phyloP scores from a whole-genome alignment of 2,113 vertebrate genomes.

The Cryptotis parvus region DNA sequence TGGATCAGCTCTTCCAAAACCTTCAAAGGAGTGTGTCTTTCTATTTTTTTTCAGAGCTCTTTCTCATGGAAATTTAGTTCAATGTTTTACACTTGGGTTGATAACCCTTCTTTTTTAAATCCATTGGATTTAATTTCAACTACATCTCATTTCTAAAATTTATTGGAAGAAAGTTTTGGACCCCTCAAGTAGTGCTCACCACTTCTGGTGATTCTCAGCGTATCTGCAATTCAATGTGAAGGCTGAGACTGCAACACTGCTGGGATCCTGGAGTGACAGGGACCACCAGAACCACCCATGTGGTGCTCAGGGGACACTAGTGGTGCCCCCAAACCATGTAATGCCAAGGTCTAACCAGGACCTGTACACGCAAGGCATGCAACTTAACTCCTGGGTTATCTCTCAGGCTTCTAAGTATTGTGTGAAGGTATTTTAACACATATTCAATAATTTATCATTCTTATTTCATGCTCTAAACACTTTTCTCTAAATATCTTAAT shows the following conservation, averaged over 20 bases:
- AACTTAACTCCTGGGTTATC: too few species aligned
- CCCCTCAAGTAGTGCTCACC: too few species aligned
- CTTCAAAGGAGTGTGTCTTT: background rate
- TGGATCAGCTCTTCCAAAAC: background rate
- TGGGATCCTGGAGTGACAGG: too few species aligned
- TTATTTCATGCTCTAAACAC: background rate
- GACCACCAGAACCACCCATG: too few species aligned
- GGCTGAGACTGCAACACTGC: too few species aligned
- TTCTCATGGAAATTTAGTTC: conserved; percentile 17
- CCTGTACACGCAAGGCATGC: too few species aligned
- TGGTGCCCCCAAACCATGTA: too few species aligned
- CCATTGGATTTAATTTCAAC: conserved; percentile 23
- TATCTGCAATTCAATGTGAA: too few species aligned
- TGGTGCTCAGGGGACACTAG: too few species aligned
- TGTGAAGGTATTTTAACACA: background rate
- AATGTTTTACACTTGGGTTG: background rate
- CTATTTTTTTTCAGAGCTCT: background rate
- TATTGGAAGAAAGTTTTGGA: background rate
- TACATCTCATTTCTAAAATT: background rate
- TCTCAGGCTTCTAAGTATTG: too few species aligned
- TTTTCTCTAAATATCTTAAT: background rate
- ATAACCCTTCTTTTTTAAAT: background rate
- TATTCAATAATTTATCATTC: background rate
- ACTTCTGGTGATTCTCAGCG: too few species aligned
- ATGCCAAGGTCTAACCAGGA: too few species aligned